A percentile compares a stretch with the other conserved stretches of the same genome.
phyloP scores from a whole-genome alignment of 2,888 invertebrate species.

The Apodemia zela region DNA sequence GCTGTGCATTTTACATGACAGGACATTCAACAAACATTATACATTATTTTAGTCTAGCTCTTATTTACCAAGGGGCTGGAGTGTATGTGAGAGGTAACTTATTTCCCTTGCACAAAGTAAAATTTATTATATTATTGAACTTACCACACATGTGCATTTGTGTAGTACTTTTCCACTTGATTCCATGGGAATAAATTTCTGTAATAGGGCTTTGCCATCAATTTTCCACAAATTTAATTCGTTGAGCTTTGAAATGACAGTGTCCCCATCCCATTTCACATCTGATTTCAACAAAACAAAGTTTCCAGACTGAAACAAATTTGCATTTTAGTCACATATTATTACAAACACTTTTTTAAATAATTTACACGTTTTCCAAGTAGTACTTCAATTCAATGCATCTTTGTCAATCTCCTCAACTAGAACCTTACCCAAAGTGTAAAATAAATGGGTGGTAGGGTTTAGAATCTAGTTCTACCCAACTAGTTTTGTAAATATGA shows the following conservation, averaged over 20 bases:
- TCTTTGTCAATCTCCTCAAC: no score
- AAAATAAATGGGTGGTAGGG: no score
- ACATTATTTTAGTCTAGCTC: no score
- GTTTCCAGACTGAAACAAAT: slow-evolving; percentile 78
- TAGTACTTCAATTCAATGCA: no score
- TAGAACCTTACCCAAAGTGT: no score
- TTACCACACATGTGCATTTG: slow-evolving; percentile 82
- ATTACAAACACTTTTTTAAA: no score
- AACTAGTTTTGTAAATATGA: no score
- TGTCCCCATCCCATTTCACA: slow-evolving; percentile 80
- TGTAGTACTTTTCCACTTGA: slow-evolving; percentile 79
- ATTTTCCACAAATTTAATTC: slow-evolving; percentile 85
- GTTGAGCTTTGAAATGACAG: slow-evolving; percentile 73
- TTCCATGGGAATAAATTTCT: slow-evolving; percentile 84
- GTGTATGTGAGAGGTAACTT: neutral
- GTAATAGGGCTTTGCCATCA: slow-evolving; percentile 83
- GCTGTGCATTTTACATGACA: no score
- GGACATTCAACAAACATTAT: no score
- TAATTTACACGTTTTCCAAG: no score
- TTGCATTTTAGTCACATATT: neutral
- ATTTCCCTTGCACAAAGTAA: neutral
- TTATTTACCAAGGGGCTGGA: no score
- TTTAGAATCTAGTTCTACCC: no score
- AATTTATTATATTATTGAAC: slow-evolving; percentile 36
- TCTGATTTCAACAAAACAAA: slow-evolving; percentile 84